Conservation (phyloP, 2,113 vertebrate genomes). For the Atlantisia rogersi region DNA sequence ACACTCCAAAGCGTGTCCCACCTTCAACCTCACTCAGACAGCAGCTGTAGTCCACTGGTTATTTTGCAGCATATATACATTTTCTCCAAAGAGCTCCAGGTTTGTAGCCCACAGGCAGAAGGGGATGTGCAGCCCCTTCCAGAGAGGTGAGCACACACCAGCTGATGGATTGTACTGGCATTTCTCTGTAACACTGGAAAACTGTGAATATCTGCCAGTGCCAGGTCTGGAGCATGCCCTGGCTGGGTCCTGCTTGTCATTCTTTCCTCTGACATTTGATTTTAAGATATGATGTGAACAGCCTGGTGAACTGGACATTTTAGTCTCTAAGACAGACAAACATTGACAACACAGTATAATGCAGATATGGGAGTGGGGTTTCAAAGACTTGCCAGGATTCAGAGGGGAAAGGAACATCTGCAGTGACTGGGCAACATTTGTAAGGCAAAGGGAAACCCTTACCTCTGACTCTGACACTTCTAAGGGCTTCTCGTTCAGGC, state of each 20-base stretch:
- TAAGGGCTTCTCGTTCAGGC: constrained; percentile 86
- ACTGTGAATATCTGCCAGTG: neutral
- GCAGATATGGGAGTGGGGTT: neutral
- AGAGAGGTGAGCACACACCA: neutral
- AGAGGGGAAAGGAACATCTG: neutral
- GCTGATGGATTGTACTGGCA: neutral
- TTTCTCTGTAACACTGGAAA: neutral
- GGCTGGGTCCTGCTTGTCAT: neutral
- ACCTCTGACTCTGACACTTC: constrained; percentile 94
- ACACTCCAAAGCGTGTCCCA: neutral
- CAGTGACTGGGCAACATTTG: neutral
- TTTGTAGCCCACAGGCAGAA: neutral
- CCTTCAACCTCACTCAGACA: neutral
- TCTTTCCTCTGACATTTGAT: neutral
- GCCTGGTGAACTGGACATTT: neutral
- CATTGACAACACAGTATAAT: neutral
- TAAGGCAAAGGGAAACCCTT: neutral
- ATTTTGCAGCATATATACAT: neutral
- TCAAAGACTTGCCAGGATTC: neutral
- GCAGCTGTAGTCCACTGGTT: neutral
- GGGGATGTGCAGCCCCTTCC: neutral
- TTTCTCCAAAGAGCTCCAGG: neutral
- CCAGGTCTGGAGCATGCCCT: neutral
- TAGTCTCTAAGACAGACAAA: neutral
- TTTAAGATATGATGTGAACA: neutral